Conservation (phyloP, 92 coral and sea anemone species). For the Desmophyllum pertusum region DNA sequence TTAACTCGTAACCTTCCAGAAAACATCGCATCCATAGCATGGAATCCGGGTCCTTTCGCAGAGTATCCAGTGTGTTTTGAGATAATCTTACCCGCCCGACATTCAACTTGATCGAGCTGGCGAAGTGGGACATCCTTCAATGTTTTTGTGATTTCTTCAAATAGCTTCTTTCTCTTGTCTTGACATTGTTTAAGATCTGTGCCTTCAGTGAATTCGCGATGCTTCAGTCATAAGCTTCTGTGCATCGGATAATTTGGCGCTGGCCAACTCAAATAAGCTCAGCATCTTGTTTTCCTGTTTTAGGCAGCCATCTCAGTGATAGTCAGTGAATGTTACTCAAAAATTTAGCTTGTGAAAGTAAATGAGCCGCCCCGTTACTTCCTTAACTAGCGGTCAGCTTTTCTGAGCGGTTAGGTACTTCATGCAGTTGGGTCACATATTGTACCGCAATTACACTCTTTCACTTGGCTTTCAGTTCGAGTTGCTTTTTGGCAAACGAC, state of each 20-base stretch:
- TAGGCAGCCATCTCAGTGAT: background rate
- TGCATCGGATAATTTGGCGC: constrained; percentile 42
- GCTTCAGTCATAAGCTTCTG: constrained; percentile 49
- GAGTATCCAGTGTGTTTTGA: no score
- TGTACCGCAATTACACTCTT: no score
- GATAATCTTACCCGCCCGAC: constrained; percentile 78
- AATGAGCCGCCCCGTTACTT: no score
- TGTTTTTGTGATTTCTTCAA: constrained; percentile 58
- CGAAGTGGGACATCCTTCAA: constrained; percentile 52
- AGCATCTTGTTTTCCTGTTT: background rate
- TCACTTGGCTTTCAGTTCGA: no score
- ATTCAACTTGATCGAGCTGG: constrained; percentile 54
- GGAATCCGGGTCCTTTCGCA: constrained; percentile 68
- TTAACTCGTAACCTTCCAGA: constrained; percentile 66
- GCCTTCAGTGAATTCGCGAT: constrained; percentile 30
- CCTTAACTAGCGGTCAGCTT: no score
- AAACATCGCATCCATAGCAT: constrained; percentile 78
- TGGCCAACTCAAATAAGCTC: constrained; percentile 13
- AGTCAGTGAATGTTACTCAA: no score
- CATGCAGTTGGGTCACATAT: no score
- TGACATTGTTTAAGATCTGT: no score
- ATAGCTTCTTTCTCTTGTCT: no score
- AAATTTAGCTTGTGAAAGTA: no score
- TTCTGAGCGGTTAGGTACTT: no score
- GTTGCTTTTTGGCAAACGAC: no score